phyloP scores from a whole-genome alignment of 2,797 vertebrate genomes.

The Alauda arvensis region DNA sequence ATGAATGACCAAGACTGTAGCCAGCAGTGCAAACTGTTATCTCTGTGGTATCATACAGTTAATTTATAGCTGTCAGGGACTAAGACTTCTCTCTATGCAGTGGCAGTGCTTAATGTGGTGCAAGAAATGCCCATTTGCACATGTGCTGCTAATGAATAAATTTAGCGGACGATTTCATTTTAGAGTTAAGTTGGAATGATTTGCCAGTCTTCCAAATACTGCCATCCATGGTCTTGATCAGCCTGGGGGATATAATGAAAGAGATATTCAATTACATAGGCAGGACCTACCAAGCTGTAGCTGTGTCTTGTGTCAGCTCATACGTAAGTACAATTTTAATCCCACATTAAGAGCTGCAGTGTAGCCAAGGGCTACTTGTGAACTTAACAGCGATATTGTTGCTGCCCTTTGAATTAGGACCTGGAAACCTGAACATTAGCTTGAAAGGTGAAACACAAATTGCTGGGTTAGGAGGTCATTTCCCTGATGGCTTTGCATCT shows the following conservation, averaged over 20 bases:
- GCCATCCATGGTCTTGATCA: background rate
- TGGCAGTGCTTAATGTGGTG: background rate
- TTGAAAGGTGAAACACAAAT: slow-evolving; percentile 9
- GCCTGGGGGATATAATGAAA: background rate
- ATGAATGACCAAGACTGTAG: rapidly evolving
- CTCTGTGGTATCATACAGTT: background rate
- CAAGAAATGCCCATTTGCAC: background rate
- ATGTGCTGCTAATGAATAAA: background rate
- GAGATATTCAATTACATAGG: background rate
- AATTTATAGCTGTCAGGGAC: background rate
- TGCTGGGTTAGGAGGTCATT: background rate
- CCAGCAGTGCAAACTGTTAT: background rate
- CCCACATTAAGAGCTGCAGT: background rate
- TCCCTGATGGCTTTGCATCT: background rate
- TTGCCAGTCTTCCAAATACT: background rate
- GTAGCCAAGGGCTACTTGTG: background rate
- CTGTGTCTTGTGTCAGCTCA: background rate
- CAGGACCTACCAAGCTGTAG: background rate
- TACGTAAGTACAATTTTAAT: background rate
- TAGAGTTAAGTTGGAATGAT: background rate
- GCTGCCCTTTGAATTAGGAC: background rate
- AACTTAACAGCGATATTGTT: background rate
- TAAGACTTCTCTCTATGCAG: background rate
- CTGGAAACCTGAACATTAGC: background rate
- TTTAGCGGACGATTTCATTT: background rate